phyloP scores from a whole-genome alignment of 2,797 vertebrate genomes.

The Taeniopygia guttata region DNA sequence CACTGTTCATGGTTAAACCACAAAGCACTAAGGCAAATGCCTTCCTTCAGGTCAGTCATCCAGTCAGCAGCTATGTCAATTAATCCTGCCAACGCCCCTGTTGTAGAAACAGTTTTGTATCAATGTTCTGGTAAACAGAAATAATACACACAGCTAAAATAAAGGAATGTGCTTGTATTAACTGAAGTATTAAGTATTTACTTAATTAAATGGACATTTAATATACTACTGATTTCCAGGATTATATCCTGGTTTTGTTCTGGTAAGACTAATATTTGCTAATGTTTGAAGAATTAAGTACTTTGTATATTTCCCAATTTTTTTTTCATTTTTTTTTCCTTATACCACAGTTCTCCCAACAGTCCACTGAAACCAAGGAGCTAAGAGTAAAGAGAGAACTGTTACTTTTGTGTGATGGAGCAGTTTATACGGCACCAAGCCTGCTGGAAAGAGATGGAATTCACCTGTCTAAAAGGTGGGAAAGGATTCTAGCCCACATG shows the following conservation, averaged over 20 bases:
- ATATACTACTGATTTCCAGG: background rate
- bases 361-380: background rate
- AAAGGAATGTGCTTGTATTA: background rate
- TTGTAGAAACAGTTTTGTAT: background rate
- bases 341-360: background rate
- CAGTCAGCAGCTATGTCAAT: slow-evolving; percentile 98
- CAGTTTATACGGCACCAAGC: background rate
- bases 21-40: slow-evolving; percentile 93
- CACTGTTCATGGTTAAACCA: slow-evolving; percentile 99
- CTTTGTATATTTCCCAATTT: background rate
- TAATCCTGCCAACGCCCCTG: slow-evolving; percentile 94
- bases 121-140: background rate
- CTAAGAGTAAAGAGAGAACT: background rate
- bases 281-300: background rate
- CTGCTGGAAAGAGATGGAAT: background rate
- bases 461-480: background rate
- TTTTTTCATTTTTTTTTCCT: accelerated
- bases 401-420: background rate
- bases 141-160: background rate
- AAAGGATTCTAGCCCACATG: background rate
- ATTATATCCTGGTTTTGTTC: background rate
- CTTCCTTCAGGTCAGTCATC: slow-evolving; percentile 98
- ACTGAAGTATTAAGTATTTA: background rate
- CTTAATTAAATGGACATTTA: background rate
- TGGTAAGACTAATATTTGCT: background rate